Evolutionary conservation across 2,797 vertebrate species (phyloP), one percentile per base, ranked within the genome.

Genomic region (Poecile montanus): DNA sequence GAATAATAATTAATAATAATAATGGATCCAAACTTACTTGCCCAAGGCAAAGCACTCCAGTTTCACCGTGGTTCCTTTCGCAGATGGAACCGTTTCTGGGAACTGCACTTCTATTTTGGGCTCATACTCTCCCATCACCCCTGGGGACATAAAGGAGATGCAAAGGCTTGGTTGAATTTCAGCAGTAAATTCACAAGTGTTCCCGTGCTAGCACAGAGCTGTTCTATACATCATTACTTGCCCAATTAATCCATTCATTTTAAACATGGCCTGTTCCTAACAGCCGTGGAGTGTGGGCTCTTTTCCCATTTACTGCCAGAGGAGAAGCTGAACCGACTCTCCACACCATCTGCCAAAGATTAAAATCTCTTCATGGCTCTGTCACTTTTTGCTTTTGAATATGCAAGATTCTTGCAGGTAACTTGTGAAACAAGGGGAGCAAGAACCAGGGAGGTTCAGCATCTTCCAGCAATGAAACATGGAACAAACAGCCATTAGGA

Each of bases 101-200:
- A 99, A 99, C 97, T 99, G 99, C 91, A 99, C 99, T 98, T 99
- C 99, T 97, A 99, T 99, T 98, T 99, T 99, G 85, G 99, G 99
- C 95, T 99, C 99, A 9, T 99, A 99, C 98, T 99, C 99, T 75
- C 99, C 99, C 99, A 99, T 99, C 93, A 99, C 98, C 96, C 99
- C 99, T 99, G 98, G 61, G 72, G 95, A 97, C 47, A 95, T 38
- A 96, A 80, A 97, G 93, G 82, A 90, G 81, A 79, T 42, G 79
- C 67, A 93, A 36, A 97, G 68, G 81, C 89, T 92, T 57, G 81
- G 66, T 26, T 94, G 88, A 26, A 51, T 83, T 91, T 86, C 87
- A 51, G 82, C 60, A 76, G 86, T 85, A 89, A 61, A 77, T 74
- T 66, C 13, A 2, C 38, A 73, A 85, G 80, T 58, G 61, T 62